Evolutionary conservation across 2,113 vertebrate genomes (phyloP), one percentile per base, ranked within the genome.

Genomic region (Puffinus mauretanicus): DNA sequence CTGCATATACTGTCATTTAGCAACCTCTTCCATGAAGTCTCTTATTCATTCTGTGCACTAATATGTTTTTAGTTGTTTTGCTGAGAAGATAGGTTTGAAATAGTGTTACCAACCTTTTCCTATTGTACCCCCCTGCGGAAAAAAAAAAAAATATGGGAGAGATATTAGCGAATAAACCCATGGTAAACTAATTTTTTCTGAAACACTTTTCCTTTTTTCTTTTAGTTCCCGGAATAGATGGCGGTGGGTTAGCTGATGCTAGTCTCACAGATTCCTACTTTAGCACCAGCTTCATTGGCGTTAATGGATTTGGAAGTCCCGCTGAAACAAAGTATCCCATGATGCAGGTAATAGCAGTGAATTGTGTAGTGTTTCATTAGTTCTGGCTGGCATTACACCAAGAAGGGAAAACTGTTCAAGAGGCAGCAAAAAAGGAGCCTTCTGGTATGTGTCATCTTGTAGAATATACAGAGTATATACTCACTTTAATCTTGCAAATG

Each of bases 271-370:
- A 99, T 98, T 99, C 99, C 44, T 99, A 99, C 98, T 99, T 99
- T 97, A 99, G 99, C 98, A 99, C 99, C 98, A 99, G 99, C 98
- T 99, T 99, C 98, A 99, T 99, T 97, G 99, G 99, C 29, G 99
- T 99, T 95, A 99, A 99, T 98, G 99, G 99, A 93, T 99, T 99
- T 98, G 99, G 99, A 98, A 99, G 99, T 97, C 99, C 99, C 25
- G 98, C 98, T 92, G 99, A 99, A 97, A 98, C 99, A 15, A 99
- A 99, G 96, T 99, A 99, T 97, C 99, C 99, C 94, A 99, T 99
- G 98, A 99, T 99, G 98, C 99, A 99, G 99, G 99, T 99, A 99
- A 98, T 79, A 36, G 86, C 85, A 42, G n/a, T 71, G 71, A 77
- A 27, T 62, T 83, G 18, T 77, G 1, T 79, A 46, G 36, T 78